These are phyloP conservation scores for Alloscopus bannaensis DNA, from an alignment of 2,888 invertebrate genomes.

Conservation along the genomic window DNA sequence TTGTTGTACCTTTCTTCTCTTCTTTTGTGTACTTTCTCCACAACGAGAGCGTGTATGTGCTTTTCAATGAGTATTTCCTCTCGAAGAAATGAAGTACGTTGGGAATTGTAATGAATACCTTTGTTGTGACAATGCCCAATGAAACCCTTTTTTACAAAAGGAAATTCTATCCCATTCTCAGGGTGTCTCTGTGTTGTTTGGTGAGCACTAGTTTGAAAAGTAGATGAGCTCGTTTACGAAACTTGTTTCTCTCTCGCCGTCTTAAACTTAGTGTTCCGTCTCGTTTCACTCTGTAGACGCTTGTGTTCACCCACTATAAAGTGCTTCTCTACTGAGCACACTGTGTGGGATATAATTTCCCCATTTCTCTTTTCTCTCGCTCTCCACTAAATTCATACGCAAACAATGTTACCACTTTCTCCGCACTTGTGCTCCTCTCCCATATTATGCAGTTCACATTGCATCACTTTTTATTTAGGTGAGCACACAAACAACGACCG, in stretches of 20 bases:
- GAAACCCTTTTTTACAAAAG: neutral
- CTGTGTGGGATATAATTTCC: neutral
- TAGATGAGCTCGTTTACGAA: neutral
- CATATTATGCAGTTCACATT: neutral
- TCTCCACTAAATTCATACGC: too few relatives aligned
- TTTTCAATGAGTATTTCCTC: too few relatives aligned
- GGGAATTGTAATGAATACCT: neutral
- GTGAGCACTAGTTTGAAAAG: neutral
- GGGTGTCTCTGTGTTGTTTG: too few relatives aligned
- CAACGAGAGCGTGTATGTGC: too few relatives aligned
- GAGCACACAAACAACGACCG: neutral
- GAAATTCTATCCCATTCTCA: conserved; percentile 9
- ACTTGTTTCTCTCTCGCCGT: neutral
- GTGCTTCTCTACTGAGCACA: neutral
- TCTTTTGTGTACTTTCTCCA: too few relatives aligned
- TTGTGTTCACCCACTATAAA: neutral
- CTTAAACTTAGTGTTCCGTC: neutral
- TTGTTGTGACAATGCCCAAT: neutral
- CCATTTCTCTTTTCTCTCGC: neutral
- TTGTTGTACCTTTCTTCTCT: too few relatives aligned
- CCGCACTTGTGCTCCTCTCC: neutral
- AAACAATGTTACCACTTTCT: too few relatives aligned
- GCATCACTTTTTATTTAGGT: neutral
- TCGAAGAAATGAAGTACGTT: neutral
- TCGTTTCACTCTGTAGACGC: neutral